Base-by-base conservation (phyloP, 2,113 vertebrate species). In the Nymphicus hollandicus region DNA sequence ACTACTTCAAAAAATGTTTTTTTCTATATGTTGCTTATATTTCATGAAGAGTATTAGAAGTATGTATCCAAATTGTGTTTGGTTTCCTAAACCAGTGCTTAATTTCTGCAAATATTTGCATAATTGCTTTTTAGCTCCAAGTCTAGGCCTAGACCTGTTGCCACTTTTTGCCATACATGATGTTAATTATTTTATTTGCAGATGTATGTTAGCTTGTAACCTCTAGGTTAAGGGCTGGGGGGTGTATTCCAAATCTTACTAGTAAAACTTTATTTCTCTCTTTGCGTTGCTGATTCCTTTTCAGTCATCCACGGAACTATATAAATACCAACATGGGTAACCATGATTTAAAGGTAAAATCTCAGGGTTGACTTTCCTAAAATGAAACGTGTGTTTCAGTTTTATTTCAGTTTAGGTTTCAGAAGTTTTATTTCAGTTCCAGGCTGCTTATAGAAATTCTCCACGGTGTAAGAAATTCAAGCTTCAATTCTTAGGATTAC, bases 251-350 rank as follows among this genome's bases (percentile, higher is more conserved):
- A 89, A 23, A 41, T 76, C 44, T 65, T 69, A 43, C 29, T 69
- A 80, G 58, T 77, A 85, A 65, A 91, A 94, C 10, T 68, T 86
- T 63, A n/a, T 92, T 94, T 95, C 49, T 93, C 16, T 28, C 53
- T 79, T 70, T 63, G 17, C 96, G 74, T 63, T 94, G 47, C 10
- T 94, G 84, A 94, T 95, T 91, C 49, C 80, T 89, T 95, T 85
- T 90, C 79, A 86, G 2, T 93, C 65, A 72, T 85, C 31, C 61
- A 58, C 53, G 68, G 41, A 84, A 31, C 66, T 89, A 31, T 76
- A 44, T 76, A 84, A 95, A 95, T 84, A 89, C 78, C 61, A 89
- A 55, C 33, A 56, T 37, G 47, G 6, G 33, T 63, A 78, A 71
- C 60, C 46, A 3, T 84, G 81, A 87, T 69, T 84, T 86, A 68